Base-by-base conservation (phyloP, 2,113 vertebrate genomes). In the Macquaria ambigua region DNA sequence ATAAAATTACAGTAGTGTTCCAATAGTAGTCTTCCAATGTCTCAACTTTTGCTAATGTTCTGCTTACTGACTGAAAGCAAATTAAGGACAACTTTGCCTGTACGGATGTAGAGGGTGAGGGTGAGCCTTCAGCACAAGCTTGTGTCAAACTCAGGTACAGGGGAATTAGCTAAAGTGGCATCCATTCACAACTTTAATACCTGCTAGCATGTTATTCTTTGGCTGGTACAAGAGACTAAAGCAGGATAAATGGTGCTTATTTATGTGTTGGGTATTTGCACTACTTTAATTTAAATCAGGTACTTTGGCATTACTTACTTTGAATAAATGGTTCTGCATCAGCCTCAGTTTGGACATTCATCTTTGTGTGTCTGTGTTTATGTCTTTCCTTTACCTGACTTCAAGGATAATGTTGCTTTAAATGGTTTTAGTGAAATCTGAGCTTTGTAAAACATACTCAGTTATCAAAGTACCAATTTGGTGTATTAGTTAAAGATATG, bases 281-380 rank as follows among this genome's bases (percentile, higher is more conserved):
- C 76, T 89, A 87, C 41, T 85, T 89, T 79, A 88, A 92, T 80
- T 89, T 79, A 90, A 90, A 81, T 83, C 66, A 8, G 74, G 55
- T 87, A 63, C 53, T 72, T 78, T 88, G 78, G 71, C 67, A 46
- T 88, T 85, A 91, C 93, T 94, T 92, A 91, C 92, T 93, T 84
- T 86, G 59, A 94, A 94, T 94, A 94, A 94, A 94, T 90, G 63
- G 67, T 84, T 93, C 83, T 92, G 90, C 90, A 93, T 92, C 89
- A 87, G 91, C 52, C 72, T 84, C 81, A 82, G 93, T 89, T 94
- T 92, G 93, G 93, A 93, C 92, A 92, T 89, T 92, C 85, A 67
- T 93, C 84, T 87, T 93, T 94, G 88, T 94, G 92, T 91, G 91
- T 90, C 46, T 92, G 84, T 90, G 90, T 93, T 88, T 53, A 74